Evolutionary conservation across 1,140 invertebrate genomes (phyloP).

Genomic region (Pseudoatta argentina): DNA sequence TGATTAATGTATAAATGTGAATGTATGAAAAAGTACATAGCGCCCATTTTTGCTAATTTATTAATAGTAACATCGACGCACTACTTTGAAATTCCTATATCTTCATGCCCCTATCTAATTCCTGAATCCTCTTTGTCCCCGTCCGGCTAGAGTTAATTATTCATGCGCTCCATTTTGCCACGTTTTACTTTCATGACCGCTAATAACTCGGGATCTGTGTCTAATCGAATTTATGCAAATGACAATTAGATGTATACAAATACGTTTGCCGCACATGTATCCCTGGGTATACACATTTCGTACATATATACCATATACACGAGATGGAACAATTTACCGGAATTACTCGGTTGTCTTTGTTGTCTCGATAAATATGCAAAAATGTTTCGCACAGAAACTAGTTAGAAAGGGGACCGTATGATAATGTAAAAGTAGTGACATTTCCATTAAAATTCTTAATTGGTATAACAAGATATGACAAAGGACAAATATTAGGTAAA

Average conservation of each 20-base stretch:
- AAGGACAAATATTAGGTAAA: not conserved
- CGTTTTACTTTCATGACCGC: slow-evolving; percentile 80
- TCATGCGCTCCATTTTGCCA: slow-evolving; percentile 78
- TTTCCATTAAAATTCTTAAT: slow-evolving; percentile 12
- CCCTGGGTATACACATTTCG: not conserved
- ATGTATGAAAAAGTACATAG: not conserved
- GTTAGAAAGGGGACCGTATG: not conserved
- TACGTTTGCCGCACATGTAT: slow-evolving; percentile 51
- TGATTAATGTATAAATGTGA: not conserved
- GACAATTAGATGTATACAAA: slow-evolving; percentile 77
- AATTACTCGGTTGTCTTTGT: slow-evolving; percentile 51
- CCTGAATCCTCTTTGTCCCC: slow-evolving; percentile 40
- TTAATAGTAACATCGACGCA: slow-evolving; percentile 23
- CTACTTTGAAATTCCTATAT: slow-evolving; percentile 37
- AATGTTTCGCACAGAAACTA: slow-evolving; percentile 34
- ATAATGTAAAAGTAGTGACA: not conserved
- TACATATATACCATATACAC: not conserved
- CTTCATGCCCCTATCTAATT: slow-evolving; percentile 38
- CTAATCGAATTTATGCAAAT: slow-evolving; percentile 82
- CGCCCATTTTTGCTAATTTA: not conserved
- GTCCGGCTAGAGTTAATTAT: slow-evolving; percentile 72
- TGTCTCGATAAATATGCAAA: slow-evolving; percentile 57
- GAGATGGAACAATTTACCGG: slow-evolving; percentile 11
- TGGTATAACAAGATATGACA: not conserved
- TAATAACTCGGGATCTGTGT: slow-evolving; percentile 78